Base-by-base conservation (phyloP, 2,113 vertebrate genomes). In the Sceloporus undulatus region DNA sequence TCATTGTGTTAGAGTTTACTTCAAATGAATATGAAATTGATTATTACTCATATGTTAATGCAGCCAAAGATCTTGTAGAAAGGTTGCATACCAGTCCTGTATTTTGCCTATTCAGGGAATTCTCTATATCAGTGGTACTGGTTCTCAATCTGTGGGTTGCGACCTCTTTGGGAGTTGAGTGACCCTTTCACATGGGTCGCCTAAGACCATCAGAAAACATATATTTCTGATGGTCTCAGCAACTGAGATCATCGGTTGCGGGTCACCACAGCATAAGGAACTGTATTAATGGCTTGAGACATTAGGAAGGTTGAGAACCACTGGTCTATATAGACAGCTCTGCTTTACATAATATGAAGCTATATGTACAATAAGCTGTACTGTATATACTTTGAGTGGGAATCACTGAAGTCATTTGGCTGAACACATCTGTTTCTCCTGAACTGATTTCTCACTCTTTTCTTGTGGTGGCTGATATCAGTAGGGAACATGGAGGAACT, bases 401-500 rank as follows among this genome's bases (percentile, higher is more conserved):
- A 71, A 79, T 29, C 34, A 40, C 81, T 56, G 25, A 54, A n/a
- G 54, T 34, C 74, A 76, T 89, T 85, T 16, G 65, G 18, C 71
- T 90, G 71, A 42, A 11, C n/a, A 66, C 29, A 74, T 80, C 48
- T 7, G 23, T 48, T 80, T 65, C 34, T 27, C 4, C 25, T 48
- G 4, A 42, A 68, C 34, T 65, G 14, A 80, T 73, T 85, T 10
- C 29, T 10, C 8, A 77, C 85, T 88, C 62, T 75, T 84, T 38
- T 80, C 11, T 65, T 62, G 84, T 88, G 88, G 59, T 88, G 85
- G 54, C 52, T 40, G 85, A 27, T 76, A 91, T 1, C 5, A 18
- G 29, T 23, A n/a, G 54, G 74, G 71, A 88, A 89, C 54, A 77
- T 65, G 8, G 42, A 81, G 79, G 14, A 86, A 71, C 27, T 87